These are phyloP conservation scores for Chionoecetes opilio DNA, from an alignment of 1,140 invertebrate species.

Conservation along the genomic window DNA sequence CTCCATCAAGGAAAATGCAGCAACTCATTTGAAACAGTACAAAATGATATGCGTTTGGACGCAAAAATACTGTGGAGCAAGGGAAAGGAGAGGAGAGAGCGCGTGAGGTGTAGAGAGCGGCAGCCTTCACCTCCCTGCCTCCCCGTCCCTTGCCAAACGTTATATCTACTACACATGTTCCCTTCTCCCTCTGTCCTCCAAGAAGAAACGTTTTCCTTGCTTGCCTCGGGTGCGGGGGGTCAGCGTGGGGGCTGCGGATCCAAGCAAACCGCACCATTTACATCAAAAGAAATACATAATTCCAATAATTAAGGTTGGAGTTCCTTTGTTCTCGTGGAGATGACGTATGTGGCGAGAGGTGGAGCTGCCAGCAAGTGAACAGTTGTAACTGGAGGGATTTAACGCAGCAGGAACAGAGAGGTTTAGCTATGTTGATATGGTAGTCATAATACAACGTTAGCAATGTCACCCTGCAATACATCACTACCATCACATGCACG, in stretches of 20 bases:
- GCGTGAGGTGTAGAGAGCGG: slow-evolving; percentile 45
- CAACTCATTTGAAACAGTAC: slow-evolving; percentile 53
- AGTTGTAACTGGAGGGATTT: background rate
- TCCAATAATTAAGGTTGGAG: slow-evolving; percentile 68
- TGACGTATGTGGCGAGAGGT: slow-evolving; percentile 44
- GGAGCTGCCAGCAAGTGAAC: slow-evolving; percentile 36
- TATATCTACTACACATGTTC: slow-evolving; percentile 74
- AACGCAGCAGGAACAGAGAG: background rate
- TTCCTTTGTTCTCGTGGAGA: slow-evolving; percentile 73
- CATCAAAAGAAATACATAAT: slow-evolving; percentile 70
- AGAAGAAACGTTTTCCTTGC: slow-evolving; percentile 77
- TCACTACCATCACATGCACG: slow-evolving; percentile 77
- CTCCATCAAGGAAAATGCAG: background rate
- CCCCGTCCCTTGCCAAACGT: slow-evolving; percentile 75
- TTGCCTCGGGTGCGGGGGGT: slow-evolving; percentile 59
- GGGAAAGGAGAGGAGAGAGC: slow-evolving; percentile 38
- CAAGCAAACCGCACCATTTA: slow-evolving; percentile 58
- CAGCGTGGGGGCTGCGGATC: background rate
- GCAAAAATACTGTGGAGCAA: background rate
- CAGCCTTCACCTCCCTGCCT: background rate
- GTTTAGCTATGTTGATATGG: slow-evolving; percentile 72
- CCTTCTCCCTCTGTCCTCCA: slow-evolving; percentile 71
- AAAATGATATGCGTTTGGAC: slow-evolving; percentile 59
- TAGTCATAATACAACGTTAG: slow-evolving; percentile 76
- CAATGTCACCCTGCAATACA: slow-evolving; percentile 77